phyloP scores from a whole-genome alignment of 2,888 invertebrate genomes.

The Rapana venosa region DNA sequence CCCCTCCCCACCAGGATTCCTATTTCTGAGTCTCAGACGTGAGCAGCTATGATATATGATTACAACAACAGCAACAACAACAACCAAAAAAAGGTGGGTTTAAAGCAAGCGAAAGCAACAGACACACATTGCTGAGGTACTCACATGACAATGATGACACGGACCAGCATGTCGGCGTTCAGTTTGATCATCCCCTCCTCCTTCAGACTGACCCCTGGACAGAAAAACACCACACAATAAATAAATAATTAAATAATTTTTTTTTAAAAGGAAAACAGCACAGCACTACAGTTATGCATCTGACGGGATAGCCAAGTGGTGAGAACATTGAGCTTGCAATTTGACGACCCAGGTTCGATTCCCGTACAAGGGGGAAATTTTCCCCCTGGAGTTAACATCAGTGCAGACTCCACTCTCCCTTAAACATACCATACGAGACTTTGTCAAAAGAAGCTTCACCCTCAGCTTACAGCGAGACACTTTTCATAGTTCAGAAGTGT shows the following conservation, averaged over 20 bases:
- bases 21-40: too few relatives aligned
- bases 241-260: background rate
- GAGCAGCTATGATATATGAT: too few relatives aligned
- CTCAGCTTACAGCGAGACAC: too few relatives aligned
- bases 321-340: too few relatives aligned
- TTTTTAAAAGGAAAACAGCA: background rate
- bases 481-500: too few relatives aligned
- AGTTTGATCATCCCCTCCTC: conserved; percentile 68
- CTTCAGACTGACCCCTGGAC: conserved; percentile 72
- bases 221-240: background rate
- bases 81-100: too few relatives aligned
- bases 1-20: too few relatives aligned
- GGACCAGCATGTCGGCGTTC: conserved; percentile 69
- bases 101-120: too few relatives aligned
- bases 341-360: too few relatives aligned
- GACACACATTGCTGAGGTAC: conserved; percentile 30
- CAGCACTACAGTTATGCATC: background rate
- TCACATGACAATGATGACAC: conserved; percentile 72
- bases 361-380: too few relatives aligned
- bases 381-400: too few relatives aligned
- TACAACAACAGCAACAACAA: background rate
- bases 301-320: background rate
- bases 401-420: too few relatives aligned
- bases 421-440: background rate
- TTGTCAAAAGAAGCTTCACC: background rate